Evolutionary conservation across 1,140 invertebrate genomes (phyloP), one percentile per base, ranked within the genome.

Genomic region (Atta cephalotes): DNA sequence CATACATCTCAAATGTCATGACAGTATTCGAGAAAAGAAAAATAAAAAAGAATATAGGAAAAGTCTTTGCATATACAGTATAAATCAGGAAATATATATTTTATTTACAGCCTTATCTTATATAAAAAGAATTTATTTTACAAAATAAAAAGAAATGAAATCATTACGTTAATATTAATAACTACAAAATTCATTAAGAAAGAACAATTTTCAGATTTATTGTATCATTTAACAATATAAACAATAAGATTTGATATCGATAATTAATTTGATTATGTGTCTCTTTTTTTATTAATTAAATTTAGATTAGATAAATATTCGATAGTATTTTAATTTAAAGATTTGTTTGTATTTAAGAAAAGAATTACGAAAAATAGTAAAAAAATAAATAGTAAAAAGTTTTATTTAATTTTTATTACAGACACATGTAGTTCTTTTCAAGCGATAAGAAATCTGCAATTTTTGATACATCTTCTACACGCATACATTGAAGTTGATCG

Each of bases 401-500:
- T 14, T 53, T 6, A 53, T 70, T 4, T 39, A 25, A 53, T 39
- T 39, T 71, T 58, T 70, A 2, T 16, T 45, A 14, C 10, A 12
- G 10, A 51, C 31, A 65, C 4, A 7, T 49, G 0, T 31, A 70
- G 21, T 9, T 51, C 39, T 51, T 12, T 12, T 18, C 6, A 6
- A 18, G 25, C 6, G 18, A 45, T 74, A 7, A 25, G 45, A 49
- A 72, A 16, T 45, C 25, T 18, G 25, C 3, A 12, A 84, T 3
- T 51, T 84, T 49, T 51, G 70, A 76, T 76, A 74, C 70, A 51
- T 18, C 58, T 70, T 62, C 56, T 84, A 82, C 49, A 72, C 62
- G 68, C 80, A 82, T 82, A 51, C 45, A 76, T 84, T 18, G 72
- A 28, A 74, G 70, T 76, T 84, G 63, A 87, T 87, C 58, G 53